Percentiles rank a stretch among this genome's conserved stretches.
Conservation (phyloP, 2,888 invertebrate species). For the Hermaeophaga mercurialis region DNA sequence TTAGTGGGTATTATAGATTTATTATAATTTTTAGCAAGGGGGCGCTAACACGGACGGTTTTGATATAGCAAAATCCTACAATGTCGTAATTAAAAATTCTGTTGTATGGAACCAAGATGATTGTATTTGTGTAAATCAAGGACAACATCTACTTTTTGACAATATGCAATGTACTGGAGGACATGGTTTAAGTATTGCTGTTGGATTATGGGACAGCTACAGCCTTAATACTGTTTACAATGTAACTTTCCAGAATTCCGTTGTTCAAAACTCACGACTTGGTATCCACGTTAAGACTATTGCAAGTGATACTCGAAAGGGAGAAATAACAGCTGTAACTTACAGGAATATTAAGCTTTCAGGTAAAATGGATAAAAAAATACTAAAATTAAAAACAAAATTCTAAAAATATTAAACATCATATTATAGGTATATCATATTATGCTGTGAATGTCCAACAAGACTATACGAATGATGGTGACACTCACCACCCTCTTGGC, state of each 20-base stretch:
- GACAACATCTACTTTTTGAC: constrained; percentile 17
- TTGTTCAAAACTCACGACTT: constrained; percentile 16
- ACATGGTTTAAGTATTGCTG: constrained; percentile 31
- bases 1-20: too few species aligned
- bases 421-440: constrained; percentile 14
- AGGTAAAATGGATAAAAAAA: constrained; percentile 18
- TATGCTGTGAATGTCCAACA: constrained; percentile 23
- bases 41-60: constrained; percentile 29
- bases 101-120: constrained; percentile 24
- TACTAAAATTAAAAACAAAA: too few species aligned
- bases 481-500: not conserved
- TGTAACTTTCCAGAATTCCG: constrained; percentile 19
- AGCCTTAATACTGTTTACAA: constrained; percentile 15
- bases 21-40: constrained; percentile 9
- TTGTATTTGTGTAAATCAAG: constrained; percentile 22
- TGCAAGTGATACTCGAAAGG: constrained; percentile 15
- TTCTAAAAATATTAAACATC: too few species aligned
- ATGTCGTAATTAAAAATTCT: constrained; percentile 14
- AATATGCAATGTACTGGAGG: constrained; percentile 28
- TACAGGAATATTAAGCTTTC: constrained; percentile 23
- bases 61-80: constrained; percentile 12
- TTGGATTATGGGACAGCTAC: constrained; percentile 16
- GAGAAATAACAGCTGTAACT: constrained; percentile 15
- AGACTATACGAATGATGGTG: constrained; percentile 9
- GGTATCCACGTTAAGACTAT: constrained; percentile 27